Evolutionary conservation across 1,140 invertebrate species (phyloP), one percentile per base, ranked within the genome.

Genomic region (Microplitis demolitor): DNA sequence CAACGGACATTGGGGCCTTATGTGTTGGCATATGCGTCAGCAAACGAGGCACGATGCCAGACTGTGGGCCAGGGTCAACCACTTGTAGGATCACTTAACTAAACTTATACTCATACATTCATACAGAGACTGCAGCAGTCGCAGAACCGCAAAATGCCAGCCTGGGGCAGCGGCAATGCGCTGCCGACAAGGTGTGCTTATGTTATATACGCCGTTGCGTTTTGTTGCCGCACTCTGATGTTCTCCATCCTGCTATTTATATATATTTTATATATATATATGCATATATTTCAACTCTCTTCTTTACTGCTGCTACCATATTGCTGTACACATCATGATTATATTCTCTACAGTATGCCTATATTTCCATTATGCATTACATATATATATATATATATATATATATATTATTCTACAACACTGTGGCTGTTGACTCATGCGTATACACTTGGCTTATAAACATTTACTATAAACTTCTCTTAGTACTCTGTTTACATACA

Each of bases 1-100:
- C 39, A 9, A 45, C 6, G 39, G 13, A 37, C 39, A 33, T 37
- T 50, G 39, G 62, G 62, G 62, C 62, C 62, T 64, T 11, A 64
- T n/a, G 34, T 50, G 62, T 9, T 34, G 35, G 14, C 62, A 58
- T 71, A 35, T 71, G 60, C 60, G 60, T 64, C 60, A 71, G 60
- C 39, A 64, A 14, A 4, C 8, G n/a, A 53, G 60, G 69, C 56
- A 73, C 69, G 51, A 68, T 73, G 34, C 69, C 73, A 77, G 71
- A 73, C 71, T 77, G 68, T 76, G 71, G 72, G 75, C 75, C 75
- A 77, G 75, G 75, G 75, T 77, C 75, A 77, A 77, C 75, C 75
- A 77, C 75, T 77, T 77, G 75, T 77, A 72, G 75, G 56, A 74
- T 74, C 70, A 61, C 39, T 45, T 45, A 45, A 45, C 39, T 45